Conservation (phyloP, 2,888 invertebrate genomes). For the Melipona beecheii region DNA sequence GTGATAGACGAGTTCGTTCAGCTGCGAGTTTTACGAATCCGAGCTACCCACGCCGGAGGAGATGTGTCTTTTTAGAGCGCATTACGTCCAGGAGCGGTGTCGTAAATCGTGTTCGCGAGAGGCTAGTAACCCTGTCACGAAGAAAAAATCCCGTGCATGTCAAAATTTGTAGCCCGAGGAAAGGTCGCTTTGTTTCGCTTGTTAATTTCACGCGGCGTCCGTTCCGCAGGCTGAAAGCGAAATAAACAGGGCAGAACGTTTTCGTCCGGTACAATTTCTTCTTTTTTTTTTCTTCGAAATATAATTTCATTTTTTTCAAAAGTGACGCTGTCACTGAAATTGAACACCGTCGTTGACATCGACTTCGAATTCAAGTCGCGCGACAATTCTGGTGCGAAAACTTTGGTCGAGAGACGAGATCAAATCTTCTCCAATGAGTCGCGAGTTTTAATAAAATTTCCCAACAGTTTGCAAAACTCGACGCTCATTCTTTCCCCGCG, state of each 20-base stretch:
- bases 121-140: neutral
- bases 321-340: too few species aligned
- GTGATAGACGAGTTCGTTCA: constrained; percentile 22
- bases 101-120: constrained; percentile 42
- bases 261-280: neutral
- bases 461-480: neutral
- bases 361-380: too few species aligned
- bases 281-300: neutral
- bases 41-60: neutral
- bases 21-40: constrained; percentile 6
- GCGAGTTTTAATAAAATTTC: neutral
- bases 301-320: too few species aligned
- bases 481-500: neutral
- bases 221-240: neutral
- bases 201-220: constrained; percentile 35
- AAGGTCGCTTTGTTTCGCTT: constrained; percentile 32
- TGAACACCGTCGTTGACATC: too few species aligned
- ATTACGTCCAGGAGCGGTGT: constrained; percentile 26
- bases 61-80: constrained; percentile 6
- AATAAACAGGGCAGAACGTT: neutral
- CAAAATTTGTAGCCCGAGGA: constrained; percentile 34
- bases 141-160: constrained; percentile 35
- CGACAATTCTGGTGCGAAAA: too few species aligned
- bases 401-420: too few species aligned
- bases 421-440: too few species aligned